Base-by-base conservation (phyloP, 2,888 invertebrate genomes). In the Phasia obesa region DNA sequence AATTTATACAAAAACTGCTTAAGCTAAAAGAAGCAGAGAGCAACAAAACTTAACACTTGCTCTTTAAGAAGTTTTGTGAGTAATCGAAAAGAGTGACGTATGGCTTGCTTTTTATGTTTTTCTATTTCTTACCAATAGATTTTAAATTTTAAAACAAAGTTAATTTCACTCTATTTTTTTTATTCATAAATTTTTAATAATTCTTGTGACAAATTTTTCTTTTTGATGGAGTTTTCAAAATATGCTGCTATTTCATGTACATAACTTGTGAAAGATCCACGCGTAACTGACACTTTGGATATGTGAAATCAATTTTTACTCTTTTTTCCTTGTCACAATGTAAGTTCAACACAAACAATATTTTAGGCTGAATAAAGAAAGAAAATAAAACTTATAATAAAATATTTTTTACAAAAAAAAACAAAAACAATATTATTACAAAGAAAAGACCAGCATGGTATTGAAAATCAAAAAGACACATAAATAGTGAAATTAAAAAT, bases 241-340 rank as follows among this genome's bases (percentile, higher is more conserved):
- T 42, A 13, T n/a, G 11, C 5, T 11, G 3, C 51, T 78, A 86
- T 87, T 69, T 78, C 44, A 74, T 57, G 85, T 86, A 85, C 83
- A 83, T 85, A 86, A 87, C 89, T 89, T 89, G 87, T 87, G 89
- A 89, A 89, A 89, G 89, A 88, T 87, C 86, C 86, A 86, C 87
- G 88, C 87, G 85, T 88, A 86, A 89, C 89, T 89, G 88, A 89
- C 25, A 77, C 73, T 77, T 77, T 59, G 35, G 25, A 73, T 67
- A 74, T 78, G 67, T 81, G 57, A 69, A 78, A 80, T 73, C 74
- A 70, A 73, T 59, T 80, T 74, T 74, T 59, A 71, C 67, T 77
- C 73, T 76, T 62, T 42, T 15, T 25, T n/a, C 3, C 15, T 51
- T n/a, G n/a, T n/a, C n/a, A n/a, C n/a, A n/a, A n/a, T n/a, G n/a